Base-by-base conservation (phyloP, 2,888 invertebrate genomes). In the Parascotia fuliginaria region DNA sequence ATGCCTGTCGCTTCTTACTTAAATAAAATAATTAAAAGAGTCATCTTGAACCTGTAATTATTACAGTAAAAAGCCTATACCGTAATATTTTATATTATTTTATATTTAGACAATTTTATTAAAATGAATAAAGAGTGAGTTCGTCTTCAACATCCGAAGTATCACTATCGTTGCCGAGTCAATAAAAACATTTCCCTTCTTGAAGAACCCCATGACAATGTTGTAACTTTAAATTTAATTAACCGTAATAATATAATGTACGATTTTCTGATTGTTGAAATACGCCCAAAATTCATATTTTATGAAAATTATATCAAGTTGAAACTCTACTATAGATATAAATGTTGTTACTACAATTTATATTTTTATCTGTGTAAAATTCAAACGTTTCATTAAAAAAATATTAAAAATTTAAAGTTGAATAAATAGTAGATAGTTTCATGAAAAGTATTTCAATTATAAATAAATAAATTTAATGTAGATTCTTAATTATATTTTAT, bases 341-440 rank as follows among this genome's bases (percentile, higher is more conserved):
- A 19, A 11, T 13, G 19, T 22, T 11, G 3, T 3, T 24, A 32
- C 11, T 40, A 39, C 14, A 42, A 16, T 0, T 36, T 52, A 49
- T 56, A 63, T 50, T 43, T 56, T 42, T 32, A 32, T 62, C 32
- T 7, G 45, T 53, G 31, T 57, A 16, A 50, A 36, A 52, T 43
- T 44, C 14, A 36, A 43, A 53, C 32, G 38, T 34, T 53, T 36
- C 5, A 19, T 70, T 70, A 62, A 60, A 61, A 36, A 39, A 38
- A 7, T 31, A 19, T 41, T 42, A 56, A 24, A 40, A 62, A 61
- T 60, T 56, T 60, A 51, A 65, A 53, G 40, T 60, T 47, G 53
- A 64, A 58, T 53, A 39, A 53, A 70, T 54, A 56, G 49, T 73
- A 73, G 69, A 65, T 75, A 74, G 69, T 61, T 60, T 54, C 59